Percentiles rank a stretch among this genome's conserved stretches.
phyloP scores from a whole-genome alignment of 1,140 invertebrate genomes.

The Leptinotarsa texana region DNA sequence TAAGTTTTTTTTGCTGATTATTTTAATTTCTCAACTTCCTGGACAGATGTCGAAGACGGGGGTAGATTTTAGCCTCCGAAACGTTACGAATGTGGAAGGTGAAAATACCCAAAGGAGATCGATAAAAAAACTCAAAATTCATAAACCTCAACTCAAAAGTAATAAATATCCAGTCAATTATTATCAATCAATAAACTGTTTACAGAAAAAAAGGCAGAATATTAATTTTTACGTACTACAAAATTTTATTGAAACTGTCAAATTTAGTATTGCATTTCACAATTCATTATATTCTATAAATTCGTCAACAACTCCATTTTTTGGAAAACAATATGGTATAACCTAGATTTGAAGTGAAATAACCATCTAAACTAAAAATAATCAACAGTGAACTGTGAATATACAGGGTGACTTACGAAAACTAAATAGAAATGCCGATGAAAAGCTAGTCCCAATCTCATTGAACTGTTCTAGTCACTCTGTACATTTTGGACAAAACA shows the following conservation, averaged over 20 bases:
- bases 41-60: too few relatives aligned
- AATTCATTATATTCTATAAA: background rate
- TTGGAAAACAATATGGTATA: background rate
- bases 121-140: too few relatives aligned
- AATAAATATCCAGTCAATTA: too few relatives aligned
- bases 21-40: too few relatives aligned
- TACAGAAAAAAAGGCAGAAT: background rate
- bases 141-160: too few relatives aligned
- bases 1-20: too few relatives aligned
- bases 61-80: too few relatives aligned
- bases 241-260: background rate
- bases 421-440: background rate
- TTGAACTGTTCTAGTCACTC: background rate
- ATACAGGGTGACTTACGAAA: background rate
- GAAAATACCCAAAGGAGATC: too few relatives aligned
- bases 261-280: background rate
- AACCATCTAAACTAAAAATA: constrained; percentile 16
- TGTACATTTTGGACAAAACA: background rate
- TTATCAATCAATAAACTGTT: too few relatives aligned
- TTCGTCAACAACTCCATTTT: background rate
- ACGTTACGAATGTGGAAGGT: too few relatives aligned
- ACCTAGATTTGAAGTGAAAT: constrained; percentile 18
- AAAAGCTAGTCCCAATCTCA: background rate
- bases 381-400: constrained; percentile 15
- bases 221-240: background rate